Evolutionary conservation across 1,140 invertebrate genomes (phyloP).

Genomic region (Bactericera cockerelli): DNA sequence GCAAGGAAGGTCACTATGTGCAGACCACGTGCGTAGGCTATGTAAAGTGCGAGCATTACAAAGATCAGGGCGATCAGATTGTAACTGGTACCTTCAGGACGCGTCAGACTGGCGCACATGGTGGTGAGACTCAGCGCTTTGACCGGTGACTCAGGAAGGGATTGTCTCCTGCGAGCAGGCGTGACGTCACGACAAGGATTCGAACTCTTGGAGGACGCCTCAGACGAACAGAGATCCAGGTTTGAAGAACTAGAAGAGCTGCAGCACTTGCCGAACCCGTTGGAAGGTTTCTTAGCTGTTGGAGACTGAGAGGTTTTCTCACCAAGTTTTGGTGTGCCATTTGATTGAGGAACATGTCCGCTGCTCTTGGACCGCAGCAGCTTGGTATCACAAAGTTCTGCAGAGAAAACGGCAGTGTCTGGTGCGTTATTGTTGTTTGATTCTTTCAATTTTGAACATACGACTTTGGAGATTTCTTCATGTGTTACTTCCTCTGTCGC

Average conservation of each 20-base stretch:
- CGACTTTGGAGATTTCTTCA: too few relatives aligned
- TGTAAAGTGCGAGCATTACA: conserved; percentile 4
- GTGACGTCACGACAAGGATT: not conserved
- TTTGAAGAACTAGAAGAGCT: not conserved
- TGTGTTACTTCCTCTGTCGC: too few relatives aligned
- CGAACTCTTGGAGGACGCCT: not conserved
- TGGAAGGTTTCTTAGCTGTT: too few relatives aligned
- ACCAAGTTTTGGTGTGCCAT: too few relatives aligned
- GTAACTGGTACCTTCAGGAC: conserved; percentile 3
- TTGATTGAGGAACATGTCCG: too few relatives aligned
- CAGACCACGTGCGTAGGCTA: not conserved
- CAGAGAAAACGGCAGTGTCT: too few relatives aligned
- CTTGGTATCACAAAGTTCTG: too few relatives aligned
- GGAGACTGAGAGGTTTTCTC: too few relatives aligned
- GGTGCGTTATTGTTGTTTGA: too few relatives aligned
- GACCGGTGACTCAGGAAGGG: not conserved
- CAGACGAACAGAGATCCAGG: not conserved
- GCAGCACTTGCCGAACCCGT: too few relatives aligned
- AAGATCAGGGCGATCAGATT: not conserved
- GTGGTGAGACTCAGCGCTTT: not conserved
- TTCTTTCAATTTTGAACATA: too few relatives aligned
- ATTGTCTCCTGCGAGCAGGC: not conserved
- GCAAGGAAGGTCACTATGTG: not conserved
- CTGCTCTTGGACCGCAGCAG: too few relatives aligned
- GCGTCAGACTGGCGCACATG: not conserved